Conservation (phyloP, 2,113 vertebrate genomes). For the Dunckerocampus dactyliophorus region DNA sequence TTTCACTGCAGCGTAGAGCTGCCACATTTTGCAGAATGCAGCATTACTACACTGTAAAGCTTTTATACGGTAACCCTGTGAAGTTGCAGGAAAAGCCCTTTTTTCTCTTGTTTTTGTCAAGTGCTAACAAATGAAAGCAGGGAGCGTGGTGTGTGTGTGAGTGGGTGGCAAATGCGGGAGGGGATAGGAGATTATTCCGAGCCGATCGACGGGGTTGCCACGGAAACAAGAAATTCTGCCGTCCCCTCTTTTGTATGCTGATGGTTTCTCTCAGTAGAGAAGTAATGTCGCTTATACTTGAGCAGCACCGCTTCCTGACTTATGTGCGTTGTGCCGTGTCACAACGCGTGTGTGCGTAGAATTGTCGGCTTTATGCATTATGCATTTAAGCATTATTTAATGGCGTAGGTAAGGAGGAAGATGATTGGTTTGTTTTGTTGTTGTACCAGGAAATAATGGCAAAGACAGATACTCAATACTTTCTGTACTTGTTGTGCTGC, state of each 20-base stretch:
- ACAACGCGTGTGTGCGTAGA: constrained; percentile 10
- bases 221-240: constrained; percentile 67
- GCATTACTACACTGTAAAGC: background rate
- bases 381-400: background rate
- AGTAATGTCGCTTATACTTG: constrained; percentile 36
- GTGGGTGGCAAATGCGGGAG: constrained; percentile 45
- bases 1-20: constrained; percentile 1
- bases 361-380: background rate
- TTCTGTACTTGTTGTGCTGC: background rate
- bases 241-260: constrained; percentile 61
- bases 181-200: constrained; percentile 49
- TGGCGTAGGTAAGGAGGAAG: background rate
- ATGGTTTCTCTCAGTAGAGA: constrained; percentile 43
- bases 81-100: constrained; percentile 29
- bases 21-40: constrained; percentile 12
- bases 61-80: background rate
- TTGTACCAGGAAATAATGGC: background rate
- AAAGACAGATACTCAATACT: background rate
- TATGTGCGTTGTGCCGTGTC: constrained; percentile 25
- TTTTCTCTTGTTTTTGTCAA: constrained; percentile 31
- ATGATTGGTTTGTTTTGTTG: constrained; percentile 3
- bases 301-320: constrained; percentile 6
- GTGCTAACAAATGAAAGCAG: constrained; percentile 49
- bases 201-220: constrained; percentile 62
- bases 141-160: constrained; percentile 24